Evolutionary conservation across 2,113 vertebrate genomes (phyloP), one percentile per base, ranked within the genome.

Genomic region (Gallinago paraguaiae): DNA sequence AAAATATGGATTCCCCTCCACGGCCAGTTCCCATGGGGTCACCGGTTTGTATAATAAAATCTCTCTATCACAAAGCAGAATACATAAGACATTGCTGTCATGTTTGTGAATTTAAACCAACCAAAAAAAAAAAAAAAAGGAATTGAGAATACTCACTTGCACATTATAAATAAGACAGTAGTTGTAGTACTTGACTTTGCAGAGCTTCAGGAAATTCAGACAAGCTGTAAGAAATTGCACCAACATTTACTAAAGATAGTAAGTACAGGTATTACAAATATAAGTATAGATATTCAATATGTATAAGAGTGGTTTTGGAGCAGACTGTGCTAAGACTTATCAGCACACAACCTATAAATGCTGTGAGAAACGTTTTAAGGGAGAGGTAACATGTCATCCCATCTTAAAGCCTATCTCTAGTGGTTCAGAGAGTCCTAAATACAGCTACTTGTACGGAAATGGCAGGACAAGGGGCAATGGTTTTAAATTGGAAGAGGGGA

Each of bases 151-250:
- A 95, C 98, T 98, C 97, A 99, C 99, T 98, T 99, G 99, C 11
- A 99, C 99, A 98, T 99, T 99, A 97, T 99, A 98, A 97, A 99
- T 96, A 88, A 99, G 99, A 78, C 99, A 99, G 83, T 99, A 99
- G 97, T 99, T 99, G 97, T 99, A 99, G 93, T 99, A 99, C 87
- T 99, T 99, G 96, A 98, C 99, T 97, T 99, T 99, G 97, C 99
- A 99, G 90, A 99, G 98, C 94, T 99, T 99, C 97, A 99, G 94
- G 86, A 99, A 99, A 98, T 99, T 99, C 81, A 99, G 96, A 72
- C 98, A 99, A 60, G 99, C 99, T 99, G 98, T 33, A 98, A 97
- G 70, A 96, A 96, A 97, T 31, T 11, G 86, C 25, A 91, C 2
- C 50, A 82, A n/a, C 37, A 68, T 69, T 97, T 83, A 97, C 7